Evolutionary conservation across 1,140 invertebrate genomes (phyloP), one percentile per base, ranked within the genome.

Genomic region (Melitaea cinxia): DNA sequence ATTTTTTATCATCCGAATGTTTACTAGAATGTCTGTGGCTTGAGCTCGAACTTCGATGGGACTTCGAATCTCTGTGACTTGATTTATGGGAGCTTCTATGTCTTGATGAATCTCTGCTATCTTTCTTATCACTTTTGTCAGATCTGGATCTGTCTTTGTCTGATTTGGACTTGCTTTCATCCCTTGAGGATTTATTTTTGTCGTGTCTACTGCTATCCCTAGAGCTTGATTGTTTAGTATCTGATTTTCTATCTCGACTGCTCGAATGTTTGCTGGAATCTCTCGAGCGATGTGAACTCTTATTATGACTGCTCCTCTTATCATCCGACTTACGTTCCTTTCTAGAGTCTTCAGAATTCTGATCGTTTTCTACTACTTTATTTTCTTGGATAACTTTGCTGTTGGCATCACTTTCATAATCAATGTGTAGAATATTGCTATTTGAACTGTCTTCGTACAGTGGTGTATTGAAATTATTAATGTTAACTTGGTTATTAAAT

Each of bases 211-310:
- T 85, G 66, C 75, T 85, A 28, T 91, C 86, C 72, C 80, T 84
- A 15, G 85, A 91, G 61, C 73, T 85, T 0, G 88, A 88, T 19
- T 83, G 82, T 59, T 88, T 91, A 4, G 88, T 89, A 56, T 91
- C 86, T 12, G 85, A 85, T 71, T 82, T 83, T 70, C 79, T 91
- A 60, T 92, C 91, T 78, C 86, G 91, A 37, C 87, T 89, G 50
- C 78, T 85, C 23, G 84, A 85, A 72, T 89, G 77, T 69, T 85
- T 81, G 52, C 84, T 73, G 4, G 77, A 78, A 69, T 91, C 87
- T 75, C 82, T 82, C n/a, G 85, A 86, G 35, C 78, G 73, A 70
- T 88, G 79, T 5, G 86, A 89, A 61, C 80, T 89, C 70, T 90
- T 90, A n/a, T n/a, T n/a, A 56, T 90, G 77, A 65, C 77, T 83